Base-by-base conservation (phyloP, 1,140 invertebrate species). In the Tetramorium simillimum region DNA sequence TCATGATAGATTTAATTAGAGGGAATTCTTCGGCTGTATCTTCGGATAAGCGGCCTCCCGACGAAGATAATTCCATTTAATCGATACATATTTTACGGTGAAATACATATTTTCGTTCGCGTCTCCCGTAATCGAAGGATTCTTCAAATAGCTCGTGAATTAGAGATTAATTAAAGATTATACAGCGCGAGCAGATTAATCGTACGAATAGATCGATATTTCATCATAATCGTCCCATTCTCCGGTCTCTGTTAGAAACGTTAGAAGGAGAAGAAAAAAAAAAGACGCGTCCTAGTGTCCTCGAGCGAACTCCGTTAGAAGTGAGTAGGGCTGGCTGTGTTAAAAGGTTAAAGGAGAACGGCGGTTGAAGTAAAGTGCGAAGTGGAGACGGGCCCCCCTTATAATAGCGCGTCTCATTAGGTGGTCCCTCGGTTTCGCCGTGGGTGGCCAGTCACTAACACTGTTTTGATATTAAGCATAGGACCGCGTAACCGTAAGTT, bases 391-490 rank as follows among this genome's bases (percentile, higher is more conserved):
- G 80, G 86, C 88, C 86, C 88, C 86, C 86, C 89, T 90, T 90
- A 88, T 90, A 90, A 90, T 90, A 90, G 88, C 88, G 89, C 88
- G 69, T 89, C 89, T 76, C 86, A 65, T 90, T 90, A 89, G 89
- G 89, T 90, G 89, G 89, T 90, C 89, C 85, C 84, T 80, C 80
- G 56, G 14, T 76, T 77, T 72, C 89, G 46, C 73, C 89, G 86
- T 90, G 89, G 89, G 89, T 90, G 89, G 89, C 87, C 89, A 58
- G 75, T 88, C 88, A 94, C 94, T 92, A 94, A 94, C 93, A 94
- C 93, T 93, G 92, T 93, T 92, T 92, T 93, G 92, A 93, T 94
- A 94, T 94, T 93, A 93, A 94, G 89, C 92, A 91, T 91, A 85
- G 91, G 88, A 81, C 90, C 87, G 78, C 82, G 86, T 69, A 69